phyloP scores from a whole-genome alignment of 2,888 invertebrate species.

The Saturnia pavonia region DNA sequence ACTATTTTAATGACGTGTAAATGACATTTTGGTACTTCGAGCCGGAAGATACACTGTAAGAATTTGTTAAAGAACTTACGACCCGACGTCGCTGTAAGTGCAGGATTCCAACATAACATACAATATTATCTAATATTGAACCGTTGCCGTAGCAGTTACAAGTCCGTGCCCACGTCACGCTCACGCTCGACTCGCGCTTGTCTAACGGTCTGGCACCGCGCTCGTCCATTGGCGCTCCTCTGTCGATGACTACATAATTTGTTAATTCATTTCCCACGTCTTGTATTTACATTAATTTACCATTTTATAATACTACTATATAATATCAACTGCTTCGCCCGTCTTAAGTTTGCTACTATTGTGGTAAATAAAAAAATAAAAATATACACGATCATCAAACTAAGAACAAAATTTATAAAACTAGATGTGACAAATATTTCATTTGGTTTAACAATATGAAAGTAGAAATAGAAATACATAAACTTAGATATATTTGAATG shows the following conservation, averaged over 20 bases:
- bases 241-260: background rate
- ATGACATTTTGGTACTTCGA: background rate
- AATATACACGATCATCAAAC: background rate
- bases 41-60: background rate
- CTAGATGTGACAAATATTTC: background rate
- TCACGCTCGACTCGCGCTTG: background rate
- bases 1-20: no score
- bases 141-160: background rate
- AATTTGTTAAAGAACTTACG: constrained; percentile 8
- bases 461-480: no score
- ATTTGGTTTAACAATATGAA: background rate
- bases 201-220: background rate
- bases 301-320: background rate
- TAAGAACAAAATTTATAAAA: background rate
- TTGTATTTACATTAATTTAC: background rate
- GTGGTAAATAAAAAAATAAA: background rate
- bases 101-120: constrained; percentile 2
- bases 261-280: background rate
- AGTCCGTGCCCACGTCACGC: background rate
- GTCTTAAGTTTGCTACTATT: background rate
- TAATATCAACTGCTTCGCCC: background rate
- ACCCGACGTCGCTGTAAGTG: constrained; percentile 4
- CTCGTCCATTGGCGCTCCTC: background rate
- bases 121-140: background rate
- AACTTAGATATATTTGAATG: no score